Conservation (phyloP, 2,888 invertebrate genomes). For the Drosophila aldrichi region DNA sequence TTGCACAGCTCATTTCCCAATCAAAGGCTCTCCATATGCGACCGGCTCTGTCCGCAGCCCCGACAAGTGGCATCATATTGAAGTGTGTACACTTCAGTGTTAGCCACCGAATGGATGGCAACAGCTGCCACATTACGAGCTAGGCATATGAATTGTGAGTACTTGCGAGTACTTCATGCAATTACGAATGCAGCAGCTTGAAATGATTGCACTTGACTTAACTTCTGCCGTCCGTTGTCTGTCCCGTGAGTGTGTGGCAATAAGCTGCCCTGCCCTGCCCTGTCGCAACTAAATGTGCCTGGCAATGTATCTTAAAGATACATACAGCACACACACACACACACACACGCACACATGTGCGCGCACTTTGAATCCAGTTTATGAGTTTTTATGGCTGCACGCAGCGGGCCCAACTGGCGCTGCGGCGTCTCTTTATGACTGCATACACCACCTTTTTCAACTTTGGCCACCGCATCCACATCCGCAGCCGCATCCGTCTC, state of each 20-base stretch:
- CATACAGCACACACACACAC: constrained; percentile 9
- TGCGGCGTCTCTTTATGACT: constrained; percentile 60
- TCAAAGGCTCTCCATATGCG: neutral
- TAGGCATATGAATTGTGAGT: constrained; percentile 44
- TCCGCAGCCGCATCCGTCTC: neutral
- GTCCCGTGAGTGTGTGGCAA: constrained; percentile 36
- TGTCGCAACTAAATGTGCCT: constrained; percentile 48
- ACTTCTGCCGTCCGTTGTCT: constrained; percentile 34
- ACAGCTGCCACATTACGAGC: constrained; percentile 55
- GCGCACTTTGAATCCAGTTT: constrained; percentile 45
- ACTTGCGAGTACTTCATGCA: constrained; percentile 49
- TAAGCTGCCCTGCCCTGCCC: constrained; percentile 54
- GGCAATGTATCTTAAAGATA: constrained; percentile 57
- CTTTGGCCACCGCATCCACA: neutral
- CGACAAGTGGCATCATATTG: constrained; percentile 14
- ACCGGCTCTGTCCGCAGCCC: neutral
- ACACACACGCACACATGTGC: constrained; percentile 8
- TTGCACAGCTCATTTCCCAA: neutral
- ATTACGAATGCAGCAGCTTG: constrained; percentile 70
- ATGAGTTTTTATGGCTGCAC: constrained; percentile 65
- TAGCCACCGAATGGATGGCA: constrained; percentile 19
- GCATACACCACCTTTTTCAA: constrained; percentile 48
- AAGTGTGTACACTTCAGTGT: constrained; percentile 14
- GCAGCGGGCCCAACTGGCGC: constrained; percentile 39
- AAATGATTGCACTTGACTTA: constrained; percentile 68